phyloP scores from a whole-genome alignment of 2,888 invertebrate genomes.

The Polydrusus pterygomalis region DNA sequence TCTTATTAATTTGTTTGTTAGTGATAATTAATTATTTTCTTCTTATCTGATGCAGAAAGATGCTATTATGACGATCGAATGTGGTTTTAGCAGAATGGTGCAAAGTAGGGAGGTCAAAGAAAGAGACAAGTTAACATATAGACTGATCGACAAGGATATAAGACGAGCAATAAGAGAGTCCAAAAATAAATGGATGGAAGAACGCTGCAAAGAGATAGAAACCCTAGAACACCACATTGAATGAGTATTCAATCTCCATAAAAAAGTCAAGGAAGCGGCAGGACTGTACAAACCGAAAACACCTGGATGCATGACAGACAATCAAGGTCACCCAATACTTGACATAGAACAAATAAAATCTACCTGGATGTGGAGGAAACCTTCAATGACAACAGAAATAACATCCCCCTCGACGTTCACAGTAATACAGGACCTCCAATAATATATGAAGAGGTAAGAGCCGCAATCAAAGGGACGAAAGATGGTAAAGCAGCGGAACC shows the following conservation, averaged over 20 bases:
- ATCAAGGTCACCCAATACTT: constrained; percentile 13
- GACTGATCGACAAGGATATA: neutral
- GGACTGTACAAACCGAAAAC: constrained; percentile 15
- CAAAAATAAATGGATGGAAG: too few species aligned
- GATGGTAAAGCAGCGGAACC: too few species aligned
- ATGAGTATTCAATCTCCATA: constrained; percentile 8
- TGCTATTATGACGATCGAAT: too few species aligned
- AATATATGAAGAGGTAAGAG: neutral
- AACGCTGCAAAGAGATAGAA: too few species aligned
- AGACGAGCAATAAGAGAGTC: neutral
- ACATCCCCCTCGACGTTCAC: neutral
- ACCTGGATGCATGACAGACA: constrained; percentile 9
- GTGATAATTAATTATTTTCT: too few species aligned
- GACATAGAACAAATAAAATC: constrained; percentile 16
- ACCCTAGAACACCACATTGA: neutral
- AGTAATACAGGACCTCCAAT: neutral
- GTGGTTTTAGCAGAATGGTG: too few species aligned
- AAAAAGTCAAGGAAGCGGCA: constrained; percentile 18
- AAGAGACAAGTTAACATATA: neutral
- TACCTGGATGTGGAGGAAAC: neutral
- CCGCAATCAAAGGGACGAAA: too few species aligned
- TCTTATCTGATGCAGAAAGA: too few species aligned
- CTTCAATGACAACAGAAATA: constrained; percentile 18
- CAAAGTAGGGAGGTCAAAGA: constrained; percentile 5
- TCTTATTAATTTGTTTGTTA: too few species aligned